Evolutionary conservation across 1,140 invertebrate species (phyloP), one percentile per base, ranked within the genome.

Genomic region (Carcinoscorpius rotundicauda): DNA sequence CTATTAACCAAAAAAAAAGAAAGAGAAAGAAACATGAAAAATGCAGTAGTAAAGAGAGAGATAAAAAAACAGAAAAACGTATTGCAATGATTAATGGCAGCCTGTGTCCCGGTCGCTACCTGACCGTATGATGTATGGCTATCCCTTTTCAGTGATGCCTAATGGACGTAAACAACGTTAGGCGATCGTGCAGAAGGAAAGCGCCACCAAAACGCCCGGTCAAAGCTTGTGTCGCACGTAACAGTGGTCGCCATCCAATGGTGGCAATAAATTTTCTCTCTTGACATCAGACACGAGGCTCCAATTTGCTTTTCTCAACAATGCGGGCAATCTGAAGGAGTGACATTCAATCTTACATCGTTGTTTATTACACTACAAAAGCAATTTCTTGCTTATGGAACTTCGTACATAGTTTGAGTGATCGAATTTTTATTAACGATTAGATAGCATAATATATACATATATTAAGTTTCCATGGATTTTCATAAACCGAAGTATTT

Each of bases 161-260:
- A 57, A 57, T 57, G 56, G 56, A 57, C 56, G 56, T 57, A 57
- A 57, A 57, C 56, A 57, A 29, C 56, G 56, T 57, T 57, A 57
- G 56, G 56, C 56, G 56, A 57, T 57, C 48, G 56, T 57, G 48
- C 48, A 29, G 29, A 11, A 11, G 56, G 10, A 10, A 57, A 29
- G 56, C 56, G 48, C 10, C 8, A 29, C 10, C 56, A 29, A 29
- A 11, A 11, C 48, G 56, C 56, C 10, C 10, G 56, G 48, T 11
- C 56, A 11, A 10, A 11, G 56, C 10, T 29, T 29, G 10, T 57
- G n/a, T 57, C 56, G n/a, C 56, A 57, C 56, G n/a, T 29, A 57
- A 10, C 48, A 10, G n/a, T 29, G 56, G 10, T 57, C 56, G 29
- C 29, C 48, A 5, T 57, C 56, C 48, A 29, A 57, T 11, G 10